A percentile compares a stretch with the other conserved stretches of the same genome.
phyloP scores from a whole-genome alignment of 1,140 invertebrate species.

The Drosophila lini region DNA sequence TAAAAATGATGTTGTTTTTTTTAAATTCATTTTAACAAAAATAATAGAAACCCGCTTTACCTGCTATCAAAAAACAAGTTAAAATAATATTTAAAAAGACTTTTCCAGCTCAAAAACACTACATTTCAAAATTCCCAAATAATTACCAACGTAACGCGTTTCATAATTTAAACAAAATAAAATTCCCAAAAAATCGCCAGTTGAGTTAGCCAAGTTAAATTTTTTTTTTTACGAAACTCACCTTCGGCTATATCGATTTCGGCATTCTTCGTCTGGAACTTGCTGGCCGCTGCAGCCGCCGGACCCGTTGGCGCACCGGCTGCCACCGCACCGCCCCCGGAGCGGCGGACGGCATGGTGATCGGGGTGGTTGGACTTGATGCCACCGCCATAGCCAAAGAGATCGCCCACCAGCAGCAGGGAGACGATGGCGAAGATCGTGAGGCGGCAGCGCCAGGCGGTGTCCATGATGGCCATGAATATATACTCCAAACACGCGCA shows the following conservation, averaged over 20 bases:
- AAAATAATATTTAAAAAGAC: too few relatives aligned
- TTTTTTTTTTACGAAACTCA: slow-evolving; percentile 55
- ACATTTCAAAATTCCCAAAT: neutral
- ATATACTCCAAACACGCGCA: slow-evolving; percentile 9
- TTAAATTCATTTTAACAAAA: neutral
- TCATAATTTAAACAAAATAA: slow-evolving; percentile 1
- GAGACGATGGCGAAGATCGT: slow-evolving; percentile 75
- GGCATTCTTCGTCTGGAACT: slow-evolving; percentile 80
- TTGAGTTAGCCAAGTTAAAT: slow-evolving; percentile 8
- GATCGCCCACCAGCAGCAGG: slow-evolving; percentile 79
- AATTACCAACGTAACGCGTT: neutral
- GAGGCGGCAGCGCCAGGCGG: slow-evolving; percentile 81
- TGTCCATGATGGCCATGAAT: slow-evolving; percentile 69
- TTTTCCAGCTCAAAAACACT: too few relatives aligned
- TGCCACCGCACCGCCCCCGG: slow-evolving; percentile 33
- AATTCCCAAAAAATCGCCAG: neutral
- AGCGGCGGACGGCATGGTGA: slow-evolving; percentile 40
- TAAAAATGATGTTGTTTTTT: neutral
- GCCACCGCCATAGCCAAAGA: slow-evolving; percentile 75
- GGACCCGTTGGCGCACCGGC: slow-evolving; percentile 66
- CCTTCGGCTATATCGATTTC: slow-evolving; percentile 83
- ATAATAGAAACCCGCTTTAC: too few relatives aligned
- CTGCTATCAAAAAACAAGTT: too few relatives aligned
- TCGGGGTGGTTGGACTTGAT: slow-evolving; percentile 75
- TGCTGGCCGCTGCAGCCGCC: slow-evolving; percentile 63